Evolutionary conservation across 2,113 vertebrate genomes (phyloP), one percentile per base, ranked within the genome.

Genomic region (Scortum barcoo): DNA sequence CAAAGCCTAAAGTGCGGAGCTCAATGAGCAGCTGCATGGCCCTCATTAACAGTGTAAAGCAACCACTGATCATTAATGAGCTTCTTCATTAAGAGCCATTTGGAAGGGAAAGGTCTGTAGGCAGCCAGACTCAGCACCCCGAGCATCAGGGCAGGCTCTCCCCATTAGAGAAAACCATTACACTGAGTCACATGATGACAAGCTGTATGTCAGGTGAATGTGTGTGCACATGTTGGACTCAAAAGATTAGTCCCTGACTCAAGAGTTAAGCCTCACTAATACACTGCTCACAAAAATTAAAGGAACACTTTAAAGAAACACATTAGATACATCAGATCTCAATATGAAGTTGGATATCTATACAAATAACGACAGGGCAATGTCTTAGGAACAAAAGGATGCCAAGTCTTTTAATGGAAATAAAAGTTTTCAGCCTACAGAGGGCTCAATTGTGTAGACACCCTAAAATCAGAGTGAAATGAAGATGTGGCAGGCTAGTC

Each of bases 11-110:
- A 87, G 72, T 82, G 72, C 63, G 56, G 66, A 57, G 76, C 73
- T 72, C 86, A 88, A 92, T 90, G 89, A 90, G 80, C 87, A 84
- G 87, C 84, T 88, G 87, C 79, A 86, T 88, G 88, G 72, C 80
- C 65, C 54, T 91, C 87, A 91, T 93, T 92, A 91, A 76, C 68
- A 65, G 76, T 46, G 74, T 40, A 80, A 61, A 86, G 76, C 88
- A 78, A 87, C 72, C 53, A 78, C 79, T 84, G 76, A 70, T 84
- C 76, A 76, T 78, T 93, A 93, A 92, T 89, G 87, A 84, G 81
- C 88, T 72, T 81, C 85, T 87, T 90, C 86, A 90, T 88, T 91
- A 90, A 51, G 80, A 86, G 78, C 76, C 72, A 89, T 91, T 89
- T 85, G 73, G 78, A 84, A 66, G 48, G 66, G 61, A 71, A 46